Base-by-base conservation (phyloP, 2,888 invertebrate species). In the Trissonchulus latispiculum region DNA sequence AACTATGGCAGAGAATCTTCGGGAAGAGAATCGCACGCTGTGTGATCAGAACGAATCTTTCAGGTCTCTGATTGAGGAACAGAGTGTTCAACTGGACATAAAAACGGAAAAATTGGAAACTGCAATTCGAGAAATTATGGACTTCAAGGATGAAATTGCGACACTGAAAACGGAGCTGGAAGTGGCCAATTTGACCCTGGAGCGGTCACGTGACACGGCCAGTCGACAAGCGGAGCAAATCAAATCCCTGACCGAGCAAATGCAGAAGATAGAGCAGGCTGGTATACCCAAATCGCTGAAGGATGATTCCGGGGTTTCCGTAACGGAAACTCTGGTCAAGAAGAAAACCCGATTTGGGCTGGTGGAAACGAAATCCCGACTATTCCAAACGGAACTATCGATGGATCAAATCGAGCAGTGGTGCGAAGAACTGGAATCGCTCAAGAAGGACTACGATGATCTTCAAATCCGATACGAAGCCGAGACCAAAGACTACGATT, bases 401-500 rank as follows among this genome's bases (percentile, higher is more conserved):
- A n/a, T n/a, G 29, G 2, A 23, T 3, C 70, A 70, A 71, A 29
- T 68, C 18, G 31, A 29, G 15, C 8, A 36, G 33, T 18, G 70
- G 70, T 23, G 23, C 28, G 36, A 70, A 8, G 69, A 71, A 32
- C 28, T 72, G 33, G 36, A n/a, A 29, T 67, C 70, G 2, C 23
- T 72, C 2, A 36, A 2, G 3, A 2, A 66, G 36, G 2, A 2
- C 2, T 32, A 72, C 31, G 69, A 70, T 28, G 37, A 3, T 2
- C 23, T 72, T 29, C 29, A 23, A 3, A 36, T 32, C 18, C 35
- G 37, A 3, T 18, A 70, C 36, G 72, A 35, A n/a, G 36, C 28
- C 3, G 29, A 72, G 36, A 70, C 28, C 29, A 33, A 8, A 2
- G 72, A 71, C 31, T 48, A 28, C 18, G 37, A 70, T 8, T 78